phyloP scores from a whole-genome alignment of 2,113 vertebrate species.

The Lepus timidus region DNA sequence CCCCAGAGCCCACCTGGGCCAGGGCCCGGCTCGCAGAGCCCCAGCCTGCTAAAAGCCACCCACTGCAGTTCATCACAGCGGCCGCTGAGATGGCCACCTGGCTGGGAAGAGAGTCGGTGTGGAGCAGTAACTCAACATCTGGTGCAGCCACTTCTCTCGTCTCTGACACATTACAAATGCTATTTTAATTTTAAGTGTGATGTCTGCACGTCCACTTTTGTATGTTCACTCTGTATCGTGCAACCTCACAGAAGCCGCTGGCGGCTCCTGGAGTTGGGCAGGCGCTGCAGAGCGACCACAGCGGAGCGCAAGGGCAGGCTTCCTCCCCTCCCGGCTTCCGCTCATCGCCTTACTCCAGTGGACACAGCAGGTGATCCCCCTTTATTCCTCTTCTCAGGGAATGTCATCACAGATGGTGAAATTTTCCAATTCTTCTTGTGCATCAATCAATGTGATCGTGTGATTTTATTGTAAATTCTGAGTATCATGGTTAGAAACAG shows the following conservation, averaged over 20 bases:
- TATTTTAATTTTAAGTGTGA: conserved; percentile 23
- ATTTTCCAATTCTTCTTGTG: not conserved
- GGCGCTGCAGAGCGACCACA: no score
- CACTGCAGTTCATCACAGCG: no score
- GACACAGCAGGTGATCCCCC: not conserved
- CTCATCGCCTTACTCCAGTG: not conserved
- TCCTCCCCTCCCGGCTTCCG: no score
- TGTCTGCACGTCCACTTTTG: not conserved
- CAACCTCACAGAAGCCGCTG: not conserved
- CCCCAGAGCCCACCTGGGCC: no score
- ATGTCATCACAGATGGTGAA: not conserved
- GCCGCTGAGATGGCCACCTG: no score
- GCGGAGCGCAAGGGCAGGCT: not conserved
- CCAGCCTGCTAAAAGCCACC: no score
- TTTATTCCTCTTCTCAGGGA: not conserved
- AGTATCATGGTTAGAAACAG: not conserved
- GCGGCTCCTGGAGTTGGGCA: no score
- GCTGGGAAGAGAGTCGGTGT: no score
- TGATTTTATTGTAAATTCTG: not conserved
- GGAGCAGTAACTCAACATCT: no score
- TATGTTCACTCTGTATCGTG: not conserved
- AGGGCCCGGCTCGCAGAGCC: no score
- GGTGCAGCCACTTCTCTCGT: no score
- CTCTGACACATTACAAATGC: not conserved
- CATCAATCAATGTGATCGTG: not conserved